Conservation (phyloP, 2,113 vertebrate genomes). For the Pygathrix nemaeus region DNA sequence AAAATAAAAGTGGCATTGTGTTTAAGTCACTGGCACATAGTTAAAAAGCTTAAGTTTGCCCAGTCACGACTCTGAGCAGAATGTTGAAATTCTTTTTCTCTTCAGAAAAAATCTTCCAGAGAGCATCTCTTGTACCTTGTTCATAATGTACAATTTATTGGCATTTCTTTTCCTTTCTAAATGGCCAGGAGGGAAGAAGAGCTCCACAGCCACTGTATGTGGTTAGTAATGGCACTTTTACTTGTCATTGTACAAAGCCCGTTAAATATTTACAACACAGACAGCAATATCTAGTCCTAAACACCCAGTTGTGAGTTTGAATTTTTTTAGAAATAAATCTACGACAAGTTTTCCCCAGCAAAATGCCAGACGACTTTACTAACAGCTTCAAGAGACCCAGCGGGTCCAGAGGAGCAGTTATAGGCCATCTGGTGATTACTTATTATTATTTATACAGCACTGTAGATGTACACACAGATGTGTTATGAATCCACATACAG, state of each 20-base stretch:
- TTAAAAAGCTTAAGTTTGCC: slow-evolving; percentile 52
- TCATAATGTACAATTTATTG: slow-evolving; percentile 69
- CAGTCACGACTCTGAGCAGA: slow-evolving; percentile 42
- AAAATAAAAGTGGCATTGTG: slow-evolving; percentile 76
- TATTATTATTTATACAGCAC: slow-evolving; percentile 81
- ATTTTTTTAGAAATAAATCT: slow-evolving; percentile 82
- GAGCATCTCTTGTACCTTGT: slow-evolving; percentile 47
- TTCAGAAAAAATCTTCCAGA: slow-evolving; percentile 59
- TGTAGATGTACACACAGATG: slow-evolving; percentile 79
- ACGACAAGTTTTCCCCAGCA: slow-evolving; percentile 78
- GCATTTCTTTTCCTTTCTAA: slow-evolving; percentile 67
- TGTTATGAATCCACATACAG: slow-evolving; percentile 78
- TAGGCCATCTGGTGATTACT: slow-evolving; percentile 82
- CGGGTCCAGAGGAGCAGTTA: slow-evolving; percentile 80
- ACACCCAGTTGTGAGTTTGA: slow-evolving; percentile 80
- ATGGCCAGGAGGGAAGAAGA: slow-evolving; percentile 65
- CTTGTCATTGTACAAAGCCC: slow-evolving; percentile 76
- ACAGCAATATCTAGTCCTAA: slow-evolving; percentile 77
- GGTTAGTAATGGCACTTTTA: slow-evolving; percentile 74
- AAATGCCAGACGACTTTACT: slow-evolving; percentile 79
- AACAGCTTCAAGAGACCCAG: slow-evolving; percentile 80
- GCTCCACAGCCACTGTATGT: slow-evolving; percentile 61
- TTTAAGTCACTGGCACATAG: slow-evolving; percentile 79
- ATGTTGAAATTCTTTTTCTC: slow-evolving; percentile 30
- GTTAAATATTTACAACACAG: slow-evolving; percentile 82